Evolutionary conservation across 2,888 invertebrate species (phyloP).

Genomic region (Nomada fabriciana): DNA sequence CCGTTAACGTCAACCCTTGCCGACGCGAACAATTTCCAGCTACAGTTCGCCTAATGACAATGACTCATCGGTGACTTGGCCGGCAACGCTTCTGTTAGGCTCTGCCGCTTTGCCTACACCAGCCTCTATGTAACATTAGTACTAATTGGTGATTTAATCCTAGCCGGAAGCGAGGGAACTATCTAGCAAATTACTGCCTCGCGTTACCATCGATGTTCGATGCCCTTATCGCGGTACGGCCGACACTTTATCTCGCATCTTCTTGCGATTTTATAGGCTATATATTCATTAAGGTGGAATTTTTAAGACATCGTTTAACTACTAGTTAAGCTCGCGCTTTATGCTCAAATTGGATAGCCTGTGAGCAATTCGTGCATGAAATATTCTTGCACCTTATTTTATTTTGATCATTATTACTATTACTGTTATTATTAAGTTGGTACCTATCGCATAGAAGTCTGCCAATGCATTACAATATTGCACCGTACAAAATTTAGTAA

Average conservation of each 20-base stretch:
- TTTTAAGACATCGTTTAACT: not conserved
- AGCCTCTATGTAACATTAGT: constrained; percentile 40
- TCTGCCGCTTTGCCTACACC: constrained; percentile 29
- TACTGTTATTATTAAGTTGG: too few species aligned
- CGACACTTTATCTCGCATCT: constrained; percentile 37
- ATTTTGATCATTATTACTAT: too few species aligned
- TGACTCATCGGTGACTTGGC: constrained; percentile 68
- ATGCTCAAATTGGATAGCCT: too few species aligned
- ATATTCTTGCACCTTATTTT: not conserved
- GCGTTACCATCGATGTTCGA: constrained; percentile 50
- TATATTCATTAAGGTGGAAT: constrained; percentile 25
- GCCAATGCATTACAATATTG: too few species aligned
- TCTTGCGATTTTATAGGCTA: constrained; percentile 10
- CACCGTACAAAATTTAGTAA: too few species aligned
- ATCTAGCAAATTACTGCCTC: constrained; percentile 45
- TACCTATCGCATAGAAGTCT: too few species aligned
- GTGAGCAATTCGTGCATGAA: too few species aligned
- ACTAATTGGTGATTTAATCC: constrained; percentile 67
- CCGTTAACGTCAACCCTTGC: constrained; percentile 65
- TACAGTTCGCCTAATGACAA: constrained; percentile 65
- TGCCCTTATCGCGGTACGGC: constrained; percentile 34
- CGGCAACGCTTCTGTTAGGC: constrained; percentile 32
- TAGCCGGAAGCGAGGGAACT: constrained; percentile 55
- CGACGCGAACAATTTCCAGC: constrained; percentile 47
- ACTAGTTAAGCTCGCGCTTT: not conserved